Evolutionary conservation across 2,888 invertebrate species (phyloP).

Genomic region (Mesoligia furuncula): DNA sequence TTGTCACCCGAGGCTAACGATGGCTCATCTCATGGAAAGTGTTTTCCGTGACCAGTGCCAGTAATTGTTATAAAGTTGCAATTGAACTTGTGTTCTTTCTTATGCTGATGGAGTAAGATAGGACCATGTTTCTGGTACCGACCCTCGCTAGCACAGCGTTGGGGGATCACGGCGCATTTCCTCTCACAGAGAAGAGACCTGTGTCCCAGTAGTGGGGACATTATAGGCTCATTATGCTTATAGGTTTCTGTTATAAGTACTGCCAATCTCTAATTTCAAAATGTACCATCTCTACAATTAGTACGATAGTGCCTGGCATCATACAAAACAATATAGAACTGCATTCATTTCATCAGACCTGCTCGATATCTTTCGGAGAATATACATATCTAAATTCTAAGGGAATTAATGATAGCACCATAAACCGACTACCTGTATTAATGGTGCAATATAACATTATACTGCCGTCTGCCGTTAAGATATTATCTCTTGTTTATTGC

Average conservation of each 20-base stretch:
- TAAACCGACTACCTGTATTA: conserved; percentile 25
- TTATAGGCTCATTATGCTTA: neutral
- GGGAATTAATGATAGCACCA: conserved; percentile 24
- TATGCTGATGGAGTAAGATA: neutral
- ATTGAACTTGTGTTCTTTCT: neutral
- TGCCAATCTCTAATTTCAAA: neutral
- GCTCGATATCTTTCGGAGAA: neutral
- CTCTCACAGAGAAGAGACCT: neutral
- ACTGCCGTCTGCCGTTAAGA: conserved; percentile 42
- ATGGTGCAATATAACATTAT: conserved; percentile 51
- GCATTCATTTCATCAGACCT: no score
- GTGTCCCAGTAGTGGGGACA: neutral
- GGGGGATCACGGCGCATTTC: neutral
- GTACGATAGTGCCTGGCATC: neutral
- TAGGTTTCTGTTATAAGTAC: neutral
- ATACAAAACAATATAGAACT: neutral
- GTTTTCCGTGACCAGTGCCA: neutral
- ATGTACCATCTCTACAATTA: neutral
- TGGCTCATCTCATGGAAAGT: neutral
- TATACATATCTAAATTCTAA: neutral
- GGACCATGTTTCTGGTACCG: neutral
- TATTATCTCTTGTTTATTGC: conserved; percentile 46
- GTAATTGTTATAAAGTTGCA: neutral
- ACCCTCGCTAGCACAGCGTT: neutral
- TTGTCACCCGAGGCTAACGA: neutral